A percentile compares a stretch with the other conserved stretches of the same genome.
phyloP scores from a whole-genome alignment of 2,888 invertebrate species.

The Xylophagus ater region DNA sequence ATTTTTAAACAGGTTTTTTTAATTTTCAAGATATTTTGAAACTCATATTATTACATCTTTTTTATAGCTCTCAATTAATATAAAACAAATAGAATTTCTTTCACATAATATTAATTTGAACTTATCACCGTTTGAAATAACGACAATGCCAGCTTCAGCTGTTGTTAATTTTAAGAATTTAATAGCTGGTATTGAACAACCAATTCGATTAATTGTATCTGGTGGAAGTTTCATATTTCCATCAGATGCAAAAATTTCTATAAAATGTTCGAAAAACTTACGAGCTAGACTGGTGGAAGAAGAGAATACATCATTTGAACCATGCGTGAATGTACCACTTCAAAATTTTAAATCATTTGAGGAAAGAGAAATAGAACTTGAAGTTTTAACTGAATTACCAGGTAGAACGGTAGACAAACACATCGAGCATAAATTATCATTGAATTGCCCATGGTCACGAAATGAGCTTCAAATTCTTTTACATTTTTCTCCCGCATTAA shows the following conservation, averaged over 20 bases:
- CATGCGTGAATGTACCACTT: constrained; percentile 43
- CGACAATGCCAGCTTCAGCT: constrained; percentile 42
- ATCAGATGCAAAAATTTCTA: constrained; percentile 43
- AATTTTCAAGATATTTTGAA: neutral
- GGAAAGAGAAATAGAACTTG: constrained; percentile 49
- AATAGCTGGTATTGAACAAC: constrained; percentile 70
- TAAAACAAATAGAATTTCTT: constrained; percentile 58
- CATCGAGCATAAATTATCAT: constrained; percentile 66
- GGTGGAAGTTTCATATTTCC: constrained; percentile 68
- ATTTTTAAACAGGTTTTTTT: constrained; percentile 53
- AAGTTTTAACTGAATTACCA: constrained; percentile 61
- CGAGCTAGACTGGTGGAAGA: constrained; percentile 27
- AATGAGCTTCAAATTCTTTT: constrained; percentile 62
- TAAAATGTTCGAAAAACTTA: constrained; percentile 38
- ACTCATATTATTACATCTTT: neutral
- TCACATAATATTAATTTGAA: constrained; percentile 47
- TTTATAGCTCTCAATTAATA: constrained; percentile 27
- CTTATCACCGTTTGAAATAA: constrained; percentile 36
- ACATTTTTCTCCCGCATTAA: constrained; percentile 74
- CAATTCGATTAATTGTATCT: constrained; percentile 59
- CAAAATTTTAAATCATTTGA: constrained; percentile 54
- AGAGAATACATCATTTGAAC: constrained; percentile 27
- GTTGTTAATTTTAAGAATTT: constrained; percentile 54
- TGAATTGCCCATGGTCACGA: constrained; percentile 69
- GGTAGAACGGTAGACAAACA: constrained; percentile 57